phyloP scores from a whole-genome alignment of 2,888 invertebrate genomes.

The Fragum whitleyi region DNA sequence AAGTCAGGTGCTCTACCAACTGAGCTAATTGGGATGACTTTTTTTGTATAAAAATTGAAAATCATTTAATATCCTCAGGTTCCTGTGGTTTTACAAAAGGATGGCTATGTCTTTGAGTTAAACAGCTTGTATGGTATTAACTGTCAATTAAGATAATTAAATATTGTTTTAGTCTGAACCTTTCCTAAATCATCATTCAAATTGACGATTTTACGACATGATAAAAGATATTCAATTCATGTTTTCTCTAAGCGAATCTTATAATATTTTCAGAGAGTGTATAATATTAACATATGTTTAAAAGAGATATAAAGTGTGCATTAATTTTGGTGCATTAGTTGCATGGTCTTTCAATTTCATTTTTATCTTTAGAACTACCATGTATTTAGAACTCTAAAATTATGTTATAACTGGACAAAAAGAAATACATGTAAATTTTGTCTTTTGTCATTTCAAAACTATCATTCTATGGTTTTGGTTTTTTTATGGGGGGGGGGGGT shows the following conservation, averaged over 20 bases:
- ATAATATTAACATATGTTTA: not conserved
- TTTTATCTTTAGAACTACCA: no score
- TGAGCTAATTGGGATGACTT: no score
- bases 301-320: not conserved
- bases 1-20: no score
- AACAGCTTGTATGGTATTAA: conserved; percentile 14
- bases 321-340: no score
- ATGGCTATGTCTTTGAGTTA: not conserved
- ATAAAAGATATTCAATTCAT: conserved; percentile 4
- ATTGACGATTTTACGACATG: conserved; percentile 4
- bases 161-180: conserved; percentile 12
- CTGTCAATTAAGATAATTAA: conserved; percentile 26
- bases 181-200: conserved; percentile 24
- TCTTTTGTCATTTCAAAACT: no score
- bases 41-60: no score
- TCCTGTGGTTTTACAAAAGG: not conserved
- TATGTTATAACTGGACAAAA: no score
- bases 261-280: not conserved
- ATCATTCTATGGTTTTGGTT: no score
- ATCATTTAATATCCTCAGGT: not conserved
- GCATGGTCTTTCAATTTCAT: no score
- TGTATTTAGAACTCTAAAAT: no score
- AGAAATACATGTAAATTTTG: no score
- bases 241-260: not conserved
- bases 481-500: no score